Evolutionary conservation across 2,888 invertebrate genomes (phyloP).

Genomic region (Apamea anceps): DNA sequence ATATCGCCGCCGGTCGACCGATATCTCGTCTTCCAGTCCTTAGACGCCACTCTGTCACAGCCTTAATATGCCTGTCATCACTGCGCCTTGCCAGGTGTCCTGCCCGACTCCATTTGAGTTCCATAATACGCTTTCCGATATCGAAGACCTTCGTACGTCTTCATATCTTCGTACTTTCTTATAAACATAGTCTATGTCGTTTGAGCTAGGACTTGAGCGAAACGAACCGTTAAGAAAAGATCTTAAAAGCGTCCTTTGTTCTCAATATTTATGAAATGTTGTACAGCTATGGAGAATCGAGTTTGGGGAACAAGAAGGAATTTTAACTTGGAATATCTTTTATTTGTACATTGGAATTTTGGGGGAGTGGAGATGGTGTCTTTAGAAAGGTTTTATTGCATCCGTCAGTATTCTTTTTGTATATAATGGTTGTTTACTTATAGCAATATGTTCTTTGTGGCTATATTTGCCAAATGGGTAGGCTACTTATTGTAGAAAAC

Average conservation of each 20-base stretch:
- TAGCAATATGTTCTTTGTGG: not conserved
- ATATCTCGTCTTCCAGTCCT: too few relatives aligned
- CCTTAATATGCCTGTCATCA: too few relatives aligned
- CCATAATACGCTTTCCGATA: too few relatives aligned
- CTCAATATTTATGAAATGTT: conserved; percentile 62
- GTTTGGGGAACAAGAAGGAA: conserved; percentile 44
- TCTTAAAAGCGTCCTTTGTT: conserved; percentile 65
- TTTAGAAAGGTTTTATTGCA: conserved; percentile 52
- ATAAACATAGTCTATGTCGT: conserved; percentile 56
- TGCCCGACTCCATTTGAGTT: too few relatives aligned
- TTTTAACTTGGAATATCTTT: conserved; percentile 54
- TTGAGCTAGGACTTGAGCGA: conserved; percentile 51
- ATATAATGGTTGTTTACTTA: not conserved
- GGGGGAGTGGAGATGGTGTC: conserved; percentile 15
- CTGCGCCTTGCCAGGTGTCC: too few relatives aligned
- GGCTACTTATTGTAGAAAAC: not conserved
- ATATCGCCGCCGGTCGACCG: too few relatives aligned
- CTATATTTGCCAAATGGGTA: not conserved
- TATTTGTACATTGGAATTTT: conserved; percentile 53
- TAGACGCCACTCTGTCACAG: too few relatives aligned
- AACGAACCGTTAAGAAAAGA: conserved; percentile 59
- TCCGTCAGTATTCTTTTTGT: conserved; percentile 17
- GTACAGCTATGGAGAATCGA: conserved; percentile 52
- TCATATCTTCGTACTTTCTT: conserved; percentile 20
- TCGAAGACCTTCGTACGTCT: too few relatives aligned